Percentiles rank a stretch among this genome's conserved stretches.
Conservation (phyloP, 2,888 invertebrate genomes). For the Oithona nana region DNA sequence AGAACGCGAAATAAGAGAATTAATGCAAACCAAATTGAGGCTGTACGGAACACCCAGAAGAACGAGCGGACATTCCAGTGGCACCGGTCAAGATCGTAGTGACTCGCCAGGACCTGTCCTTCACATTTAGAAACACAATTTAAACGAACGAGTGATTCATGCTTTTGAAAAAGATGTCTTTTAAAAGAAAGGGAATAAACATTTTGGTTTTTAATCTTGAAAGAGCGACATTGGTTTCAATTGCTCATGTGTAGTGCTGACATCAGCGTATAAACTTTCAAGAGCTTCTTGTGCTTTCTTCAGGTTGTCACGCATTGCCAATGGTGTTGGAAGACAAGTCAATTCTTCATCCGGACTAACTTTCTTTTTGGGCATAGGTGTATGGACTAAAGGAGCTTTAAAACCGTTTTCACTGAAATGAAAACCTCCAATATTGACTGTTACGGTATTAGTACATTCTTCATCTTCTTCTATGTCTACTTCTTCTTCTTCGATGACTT, state of each 20-base stretch:
- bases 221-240: too few species aligned
- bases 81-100: background rate
- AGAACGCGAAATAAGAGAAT: constrained; percentile 51
- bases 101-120: background rate
- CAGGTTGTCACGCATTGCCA: background rate
- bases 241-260: too few species aligned
- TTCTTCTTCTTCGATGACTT: background rate
- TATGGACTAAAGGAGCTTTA: background rate
- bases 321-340: background rate
- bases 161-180: too few species aligned
- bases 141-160: too few species aligned
- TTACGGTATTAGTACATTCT: background rate
- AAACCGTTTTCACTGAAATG: too few species aligned
- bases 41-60: background rate
- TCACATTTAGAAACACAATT: background rate
- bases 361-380: background rate
- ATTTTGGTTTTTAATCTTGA: too few species aligned
- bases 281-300: background rate
- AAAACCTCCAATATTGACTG: background rate
- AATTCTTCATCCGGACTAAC: background rate
- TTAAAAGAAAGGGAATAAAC: too few species aligned
- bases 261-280: background rate
- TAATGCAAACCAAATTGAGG: constrained; percentile 46
- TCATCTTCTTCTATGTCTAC: background rate
- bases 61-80: background rate